Conservation (phyloP, 2,888 invertebrate species). For the Dolichomitus sp. region DNA sequence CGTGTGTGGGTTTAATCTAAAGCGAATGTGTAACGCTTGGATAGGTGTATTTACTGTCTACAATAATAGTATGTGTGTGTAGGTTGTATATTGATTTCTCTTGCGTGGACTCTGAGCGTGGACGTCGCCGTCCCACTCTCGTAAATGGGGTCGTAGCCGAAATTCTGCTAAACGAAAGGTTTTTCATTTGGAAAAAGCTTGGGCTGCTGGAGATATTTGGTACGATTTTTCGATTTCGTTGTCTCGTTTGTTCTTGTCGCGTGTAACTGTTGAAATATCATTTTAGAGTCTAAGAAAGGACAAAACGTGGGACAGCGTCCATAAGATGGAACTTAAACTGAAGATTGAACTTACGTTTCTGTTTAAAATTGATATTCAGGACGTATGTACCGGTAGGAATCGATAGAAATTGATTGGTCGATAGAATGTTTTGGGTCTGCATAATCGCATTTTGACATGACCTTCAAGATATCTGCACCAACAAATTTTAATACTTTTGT, state of each 20-base stretch:
- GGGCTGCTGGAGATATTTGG: slow-evolving; percentile 57
- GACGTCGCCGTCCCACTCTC: slow-evolving; percentile 63
- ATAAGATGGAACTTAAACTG: too few relatives aligned
- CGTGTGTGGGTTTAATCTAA: slow-evolving; percentile 50
- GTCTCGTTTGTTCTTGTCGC: slow-evolving; percentile 63
- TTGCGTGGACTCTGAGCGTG: slow-evolving; percentile 28
- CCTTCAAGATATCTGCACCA: too few relatives aligned
- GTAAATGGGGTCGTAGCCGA: slow-evolving; percentile 71
- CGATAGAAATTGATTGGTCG: too few relatives aligned
- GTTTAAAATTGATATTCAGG: too few relatives aligned
- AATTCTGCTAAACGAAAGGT: slow-evolving; percentile 63
- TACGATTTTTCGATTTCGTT: slow-evolving; percentile 75
- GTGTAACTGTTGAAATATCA: slow-evolving; percentile 32
- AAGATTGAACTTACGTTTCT: too few relatives aligned
- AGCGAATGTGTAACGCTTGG: slow-evolving; percentile 48
- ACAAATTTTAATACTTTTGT: too few relatives aligned
- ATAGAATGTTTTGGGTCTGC: too few relatives aligned
- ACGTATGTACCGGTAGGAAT: too few relatives aligned
- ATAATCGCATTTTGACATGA: too few relatives aligned
- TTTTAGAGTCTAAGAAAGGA: slow-evolving; percentile 39
- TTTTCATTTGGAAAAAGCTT: slow-evolving; percentile 67
- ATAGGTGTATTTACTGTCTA: slow-evolving; percentile 50
- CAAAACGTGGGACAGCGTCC: background rate
- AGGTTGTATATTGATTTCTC: slow-evolving; percentile 26
- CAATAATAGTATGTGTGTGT: background rate